Percentiles rank a stretch among this genome's conserved stretches.
Conservation (phyloP, 2,888 invertebrate genomes). For the Chironomus tentans region DNA sequence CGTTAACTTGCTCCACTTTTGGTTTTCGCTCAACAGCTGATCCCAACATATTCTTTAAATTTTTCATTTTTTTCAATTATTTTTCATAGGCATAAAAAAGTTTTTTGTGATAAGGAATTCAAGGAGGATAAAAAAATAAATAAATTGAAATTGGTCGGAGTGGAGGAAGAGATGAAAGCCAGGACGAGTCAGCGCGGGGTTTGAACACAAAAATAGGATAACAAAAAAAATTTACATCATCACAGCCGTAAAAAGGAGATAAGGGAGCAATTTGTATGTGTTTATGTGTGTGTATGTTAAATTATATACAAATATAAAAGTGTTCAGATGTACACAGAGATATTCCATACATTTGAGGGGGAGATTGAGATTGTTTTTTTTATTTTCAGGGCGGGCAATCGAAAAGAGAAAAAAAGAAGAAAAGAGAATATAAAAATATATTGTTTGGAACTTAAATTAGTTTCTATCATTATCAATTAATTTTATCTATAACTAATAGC, state of each 20-base stretch:
- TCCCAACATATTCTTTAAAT: constrained; percentile 76
- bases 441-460: too few relatives aligned
- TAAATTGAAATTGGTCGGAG: too few relatives aligned
- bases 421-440: neutral
- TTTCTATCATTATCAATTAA: too few relatives aligned
- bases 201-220: too few relatives aligned
- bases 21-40: constrained; percentile 87
- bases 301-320: neutral
- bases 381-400: neutral
- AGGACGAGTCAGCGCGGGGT: too few relatives aligned
- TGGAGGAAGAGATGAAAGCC: too few relatives aligned
- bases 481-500: too few relatives aligned
- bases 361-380: neutral
- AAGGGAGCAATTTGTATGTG: too few relatives aligned
- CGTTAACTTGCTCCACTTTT: constrained; percentile 90
- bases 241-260: too few relatives aligned
- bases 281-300: neutral
- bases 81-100: neutral
- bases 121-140: too few relatives aligned
- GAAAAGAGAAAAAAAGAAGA: constrained; percentile 5
- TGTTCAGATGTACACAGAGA: neutral
- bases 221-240: too few relatives aligned
- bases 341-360: neutral
- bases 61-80: neutral
- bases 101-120: too few relatives aligned